Base-by-base conservation (phyloP, 1,140 invertebrate genomes). In the Hirudo medicinalis region DNA sequence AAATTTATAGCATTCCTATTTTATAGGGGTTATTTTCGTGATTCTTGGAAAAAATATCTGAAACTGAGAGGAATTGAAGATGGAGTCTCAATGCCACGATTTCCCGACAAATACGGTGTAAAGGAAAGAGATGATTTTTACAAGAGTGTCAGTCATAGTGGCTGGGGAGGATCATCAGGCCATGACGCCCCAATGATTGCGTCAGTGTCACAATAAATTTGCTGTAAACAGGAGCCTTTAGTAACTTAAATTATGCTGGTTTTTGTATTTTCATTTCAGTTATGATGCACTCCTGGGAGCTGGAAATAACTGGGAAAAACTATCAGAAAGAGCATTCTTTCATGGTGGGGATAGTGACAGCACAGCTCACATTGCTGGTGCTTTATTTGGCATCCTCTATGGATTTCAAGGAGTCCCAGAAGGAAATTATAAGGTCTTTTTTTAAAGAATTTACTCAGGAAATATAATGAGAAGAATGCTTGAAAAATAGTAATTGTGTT, bases 161-260 rank as follows among this genome's bases (percentile, higher is more conserved):
- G 79, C 13, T 79, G 78, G 77, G 80, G 78, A 54, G 81, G 81
- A 55, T 69, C 78, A 22, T 78, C 77, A 72, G 81, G 81, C 8
- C 79, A 81, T 74, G 81, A 82, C 74, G 78, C 80, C 25, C 77
- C 79, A 15, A 79, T 81, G 76, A 81, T 81, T 70, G 81, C 81
- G 74, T 81, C 74, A 70, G 77, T 76, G 60, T 55, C 43, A 0
- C 11, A n/a, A 9, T 17, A 22, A 68, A 11, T 32, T 0, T 43
- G n/a, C 11, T 27, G 67, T 40, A 19, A 43, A 36, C n/a, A 68
- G 27, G 15, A 15, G 55, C 15, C 25, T 25, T 8, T 68, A 5
- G 8, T 22, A 32, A 68, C 25, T 22, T 17, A 29, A 32, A 68
- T 40, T 36, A 13, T 32, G n/a, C 2, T 36, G 40, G 32, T 68